These are phyloP conservation scores for Neomorphus geoffroyi DNA, from an alignment of 2,797 vertebrate species.

Conservation along the genomic window DNA sequence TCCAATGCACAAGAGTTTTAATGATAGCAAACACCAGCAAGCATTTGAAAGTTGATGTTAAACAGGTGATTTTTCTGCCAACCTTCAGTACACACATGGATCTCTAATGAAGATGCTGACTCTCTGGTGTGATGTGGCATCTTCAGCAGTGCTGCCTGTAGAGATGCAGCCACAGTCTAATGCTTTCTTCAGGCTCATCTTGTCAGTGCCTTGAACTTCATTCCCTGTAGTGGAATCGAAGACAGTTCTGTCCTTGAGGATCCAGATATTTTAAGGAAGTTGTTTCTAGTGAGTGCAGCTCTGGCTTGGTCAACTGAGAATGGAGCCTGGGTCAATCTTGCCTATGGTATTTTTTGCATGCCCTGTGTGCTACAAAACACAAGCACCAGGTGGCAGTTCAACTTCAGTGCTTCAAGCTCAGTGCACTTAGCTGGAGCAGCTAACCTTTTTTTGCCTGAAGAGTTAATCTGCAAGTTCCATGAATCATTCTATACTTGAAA, in stretches of 20 bases:
- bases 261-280: background rate
- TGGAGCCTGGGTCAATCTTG: background rate
- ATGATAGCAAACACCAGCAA: background rate
- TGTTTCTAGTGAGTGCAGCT: background rate
- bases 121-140: background rate
- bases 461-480: background rate
- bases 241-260: background rate
- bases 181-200: too few relatives aligned
- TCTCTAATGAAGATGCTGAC: background rate
- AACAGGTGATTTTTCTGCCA: background rate
- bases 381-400: constrained; percentile 70
- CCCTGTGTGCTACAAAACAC: background rate
- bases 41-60: background rate
- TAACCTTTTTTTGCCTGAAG: background rate
- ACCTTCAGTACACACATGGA: rapidly evolving
- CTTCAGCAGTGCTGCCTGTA: background rate
- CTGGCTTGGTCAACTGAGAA: background rate
- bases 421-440: background rate
- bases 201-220: background rate
- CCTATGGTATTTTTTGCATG: background rate
- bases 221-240: background rate
- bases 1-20: background rate
- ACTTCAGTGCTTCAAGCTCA: background rate
- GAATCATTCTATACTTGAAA: background rate
- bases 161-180: too few relatives aligned